These are phyloP conservation scores for Pitta sordida DNA, from an alignment of 2,113 vertebrate genomes.

Conservation along the genomic window DNA sequence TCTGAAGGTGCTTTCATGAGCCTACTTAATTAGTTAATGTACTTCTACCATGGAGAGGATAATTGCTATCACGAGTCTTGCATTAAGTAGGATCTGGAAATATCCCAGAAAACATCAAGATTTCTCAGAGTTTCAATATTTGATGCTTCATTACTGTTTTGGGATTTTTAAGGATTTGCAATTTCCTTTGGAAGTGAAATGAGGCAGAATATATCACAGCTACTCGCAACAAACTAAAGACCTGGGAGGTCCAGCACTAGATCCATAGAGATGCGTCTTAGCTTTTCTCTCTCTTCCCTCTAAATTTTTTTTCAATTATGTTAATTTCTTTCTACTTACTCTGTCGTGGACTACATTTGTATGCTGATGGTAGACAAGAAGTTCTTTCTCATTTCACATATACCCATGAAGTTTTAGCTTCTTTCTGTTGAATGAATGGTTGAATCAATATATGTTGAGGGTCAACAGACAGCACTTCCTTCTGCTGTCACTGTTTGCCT, in stretches of 20 bases:
- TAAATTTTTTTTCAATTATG: not conserved
- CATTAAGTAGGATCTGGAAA: slow-evolving; percentile 26
- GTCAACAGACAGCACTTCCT: not conserved
- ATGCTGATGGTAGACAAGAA: not conserved
- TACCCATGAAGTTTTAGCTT: not conserved
- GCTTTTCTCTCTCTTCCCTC: not conserved
- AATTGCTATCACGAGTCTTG: slow-evolving; percentile 9
- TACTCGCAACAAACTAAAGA: not conserved
- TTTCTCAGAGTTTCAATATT: slow-evolving; percentile 23
- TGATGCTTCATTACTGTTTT: not conserved
- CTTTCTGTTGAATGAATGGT: not conserved
- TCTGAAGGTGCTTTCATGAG: slow-evolving; percentile 3
- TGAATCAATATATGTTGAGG: not conserved
- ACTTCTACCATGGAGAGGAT: not conserved
- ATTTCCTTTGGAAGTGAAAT: not conserved
- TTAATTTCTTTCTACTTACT: not conserved
- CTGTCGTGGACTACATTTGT: not conserved
- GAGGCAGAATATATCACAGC: not conserved
- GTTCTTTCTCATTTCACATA: not conserved
- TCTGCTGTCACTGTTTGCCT: not conserved
- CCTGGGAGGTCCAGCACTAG: not conserved
- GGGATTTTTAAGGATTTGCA: not conserved
- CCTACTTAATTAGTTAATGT: slow-evolving; percentile 26
- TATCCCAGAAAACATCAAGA: not conserved
- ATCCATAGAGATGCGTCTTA: not conserved